Conservation (phyloP, 2,888 invertebrate genomes). For the Pocota personata region DNA sequence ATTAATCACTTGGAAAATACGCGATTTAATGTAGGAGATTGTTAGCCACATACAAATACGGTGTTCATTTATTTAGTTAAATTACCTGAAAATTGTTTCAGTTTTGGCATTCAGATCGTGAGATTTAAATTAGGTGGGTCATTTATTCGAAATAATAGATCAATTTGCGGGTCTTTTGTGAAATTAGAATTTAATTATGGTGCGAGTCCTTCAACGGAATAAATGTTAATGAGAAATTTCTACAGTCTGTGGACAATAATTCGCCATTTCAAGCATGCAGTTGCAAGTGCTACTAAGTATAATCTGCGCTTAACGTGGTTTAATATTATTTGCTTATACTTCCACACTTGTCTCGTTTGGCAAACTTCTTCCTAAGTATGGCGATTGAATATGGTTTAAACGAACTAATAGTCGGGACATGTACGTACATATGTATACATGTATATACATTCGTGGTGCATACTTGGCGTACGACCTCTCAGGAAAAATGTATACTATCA, state of each 20-base stretch:
- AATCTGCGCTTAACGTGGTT: not conserved
- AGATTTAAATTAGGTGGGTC: constrained; percentile 37
- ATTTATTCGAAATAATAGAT: constrained; percentile 13
- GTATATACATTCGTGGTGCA: too few species aligned
- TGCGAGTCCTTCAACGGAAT: not conserved
- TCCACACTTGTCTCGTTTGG: not conserved
- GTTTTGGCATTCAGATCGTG: constrained; percentile 33
- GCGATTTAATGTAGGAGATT: not conserved
- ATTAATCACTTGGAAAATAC: constrained; percentile 35
- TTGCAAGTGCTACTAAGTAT: not conserved
- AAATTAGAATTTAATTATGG: not conserved
- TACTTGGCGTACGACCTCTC: too few species aligned
- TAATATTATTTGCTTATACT: not conserved
- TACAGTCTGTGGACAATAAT: not conserved
- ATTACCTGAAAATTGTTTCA: constrained; percentile 54
- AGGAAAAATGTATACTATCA: too few species aligned
- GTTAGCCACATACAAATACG: constrained; percentile 31
- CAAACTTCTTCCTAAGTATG: too few species aligned
- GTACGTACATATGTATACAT: too few species aligned
- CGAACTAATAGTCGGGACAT: too few species aligned
- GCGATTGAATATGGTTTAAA: too few species aligned
- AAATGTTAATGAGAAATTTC: constrained; percentile 5
- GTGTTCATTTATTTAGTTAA: constrained; percentile 53
- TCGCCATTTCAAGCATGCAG: not conserved
- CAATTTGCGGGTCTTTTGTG: constrained; percentile 9